phyloP scores from a whole-genome alignment of 92 coral and sea anemone species.

The Phymanthus crucifer region DNA sequence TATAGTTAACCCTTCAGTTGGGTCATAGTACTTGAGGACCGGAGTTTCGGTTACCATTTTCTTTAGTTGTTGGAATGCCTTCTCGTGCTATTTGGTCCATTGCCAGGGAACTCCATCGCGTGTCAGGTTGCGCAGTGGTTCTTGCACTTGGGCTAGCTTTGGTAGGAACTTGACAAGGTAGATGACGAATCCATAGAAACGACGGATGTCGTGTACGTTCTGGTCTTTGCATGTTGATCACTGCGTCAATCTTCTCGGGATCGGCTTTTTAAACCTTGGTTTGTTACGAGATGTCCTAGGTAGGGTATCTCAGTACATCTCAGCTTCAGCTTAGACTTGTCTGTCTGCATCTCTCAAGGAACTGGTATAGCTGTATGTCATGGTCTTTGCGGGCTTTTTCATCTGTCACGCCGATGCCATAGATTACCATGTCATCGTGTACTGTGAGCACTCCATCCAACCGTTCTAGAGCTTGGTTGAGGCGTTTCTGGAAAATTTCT shows the following conservation, averaged over 20 bases:
- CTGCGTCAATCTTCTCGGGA: constrained; percentile 13
- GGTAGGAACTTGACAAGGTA: constrained; percentile 57
- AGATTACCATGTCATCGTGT: constrained; percentile 63
- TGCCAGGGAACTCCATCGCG: background rate
- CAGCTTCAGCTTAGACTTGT: constrained; percentile 34
- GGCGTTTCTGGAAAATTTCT: constrained; percentile 52
- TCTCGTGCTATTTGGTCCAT: no score
- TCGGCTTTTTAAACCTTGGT: constrained; percentile 25
- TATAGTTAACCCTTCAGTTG: no score
- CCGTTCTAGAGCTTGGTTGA: constrained; percentile 46
- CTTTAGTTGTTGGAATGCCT: no score
- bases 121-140: constrained; percentile 45
- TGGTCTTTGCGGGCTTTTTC: constrained; percentile 50
- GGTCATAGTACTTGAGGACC: no score
- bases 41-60: no score
- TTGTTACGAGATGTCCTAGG: constrained; percentile 33
- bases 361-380: constrained; percentile 23
- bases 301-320: constrained; percentile 36
- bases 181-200: constrained; percentile 57
- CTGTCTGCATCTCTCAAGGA: constrained; percentile 41
- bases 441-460: constrained; percentile 50
- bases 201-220: constrained; percentile 45
- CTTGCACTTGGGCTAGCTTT: constrained; percentile 24
- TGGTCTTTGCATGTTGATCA: constrained; percentile 35
- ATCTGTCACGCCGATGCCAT: constrained; percentile 44